These are phyloP conservation scores for Battus philenor DNA, from an alignment of 1,140 invertebrate genomes.

Conservation along the genomic window DNA sequence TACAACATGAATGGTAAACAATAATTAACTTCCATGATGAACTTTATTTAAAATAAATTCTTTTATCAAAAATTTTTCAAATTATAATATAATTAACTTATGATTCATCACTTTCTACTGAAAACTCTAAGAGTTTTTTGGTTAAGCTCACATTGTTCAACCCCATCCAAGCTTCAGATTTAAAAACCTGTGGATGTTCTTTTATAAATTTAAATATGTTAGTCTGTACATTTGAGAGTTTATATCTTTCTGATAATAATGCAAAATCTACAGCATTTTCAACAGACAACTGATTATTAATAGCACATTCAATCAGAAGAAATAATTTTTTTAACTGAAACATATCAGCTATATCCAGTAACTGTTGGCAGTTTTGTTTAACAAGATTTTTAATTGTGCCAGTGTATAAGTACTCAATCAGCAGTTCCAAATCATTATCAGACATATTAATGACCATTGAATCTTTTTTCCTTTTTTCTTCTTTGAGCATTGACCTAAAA, in stretches of 20 bases:
- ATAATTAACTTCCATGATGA: too few species aligned
- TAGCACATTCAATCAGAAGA: conserved; percentile 25
- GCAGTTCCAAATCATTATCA: conserved; percentile 37
- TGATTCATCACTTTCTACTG: too few species aligned
- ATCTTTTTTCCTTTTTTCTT: conserved; percentile 19
- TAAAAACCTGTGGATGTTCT: conserved; percentile 37
- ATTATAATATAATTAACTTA: too few species aligned
- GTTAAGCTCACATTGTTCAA: conserved; percentile 43
- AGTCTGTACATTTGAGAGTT: conserved; percentile 33
- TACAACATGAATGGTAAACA: too few species aligned
- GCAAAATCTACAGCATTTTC: conserved; percentile 52
- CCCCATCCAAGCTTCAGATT: conserved; percentile 46
- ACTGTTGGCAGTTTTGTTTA: conserved; percentile 28
- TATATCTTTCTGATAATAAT: conserved; percentile 44
- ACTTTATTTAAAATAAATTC: too few species aligned
- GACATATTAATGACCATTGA: conserved; percentile 33
- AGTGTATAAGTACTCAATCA: conserved; percentile 53
- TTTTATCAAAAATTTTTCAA: too few species aligned
- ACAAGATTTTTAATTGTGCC: conserved; percentile 40
- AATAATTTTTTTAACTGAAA: conserved; percentile 43
- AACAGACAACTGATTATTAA: conserved; percentile 34
- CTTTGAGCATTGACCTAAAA: conserved; percentile 35
- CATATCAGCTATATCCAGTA: conserved; percentile 38
- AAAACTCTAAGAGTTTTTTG: conserved; percentile 47
- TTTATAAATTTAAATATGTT: conserved; percentile 43